Conservation (phyloP, 53 echinoderm and acorn worm species). For the Astropecten irregularis region DNA sequence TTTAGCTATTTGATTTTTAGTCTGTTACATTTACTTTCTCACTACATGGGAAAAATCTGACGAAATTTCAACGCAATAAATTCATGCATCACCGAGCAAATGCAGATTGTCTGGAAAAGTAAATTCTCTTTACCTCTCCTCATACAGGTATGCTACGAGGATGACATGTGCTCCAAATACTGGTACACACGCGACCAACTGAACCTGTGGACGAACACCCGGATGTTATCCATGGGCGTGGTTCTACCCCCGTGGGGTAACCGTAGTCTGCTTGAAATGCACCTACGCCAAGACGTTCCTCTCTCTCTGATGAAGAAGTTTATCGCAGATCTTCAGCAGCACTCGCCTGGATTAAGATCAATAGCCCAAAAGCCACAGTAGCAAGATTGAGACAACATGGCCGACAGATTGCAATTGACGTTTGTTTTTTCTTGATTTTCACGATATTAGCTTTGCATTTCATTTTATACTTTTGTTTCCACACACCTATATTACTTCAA, state of each 20-base stretch:
- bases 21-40: too few relatives aligned
- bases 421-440: too few relatives aligned
- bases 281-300: conserved; percentile 8
- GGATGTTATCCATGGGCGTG: conserved; percentile 44
- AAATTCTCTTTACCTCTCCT: too few relatives aligned
- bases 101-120: too few relatives aligned
- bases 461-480: neutral
- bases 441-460: too few relatives aligned
- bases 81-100: too few relatives aligned
- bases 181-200: conserved; percentile 38
- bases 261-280: conserved; percentile 29
- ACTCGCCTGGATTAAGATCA: conserved; percentile 16
- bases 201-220: conserved; percentile 8
- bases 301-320: conserved; percentile 20
- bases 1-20: too few relatives aligned
- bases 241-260: conserved; percentile 35
- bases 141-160: conserved; percentile 33
- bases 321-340: conserved; percentile 18
- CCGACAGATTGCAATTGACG: too few relatives aligned
- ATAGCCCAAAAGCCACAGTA: conserved; percentile 23
- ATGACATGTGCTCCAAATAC: conserved; percentile 40
- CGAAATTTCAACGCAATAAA: too few relatives aligned
- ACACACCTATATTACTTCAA: neutral
- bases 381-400: neutral
- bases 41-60: too few relatives aligned